Percentiles rank a stretch among this genome's conserved stretches.
phyloP scores from a whole-genome alignment of 2,888 invertebrate genomes.

The Crematogaster levior region DNA sequence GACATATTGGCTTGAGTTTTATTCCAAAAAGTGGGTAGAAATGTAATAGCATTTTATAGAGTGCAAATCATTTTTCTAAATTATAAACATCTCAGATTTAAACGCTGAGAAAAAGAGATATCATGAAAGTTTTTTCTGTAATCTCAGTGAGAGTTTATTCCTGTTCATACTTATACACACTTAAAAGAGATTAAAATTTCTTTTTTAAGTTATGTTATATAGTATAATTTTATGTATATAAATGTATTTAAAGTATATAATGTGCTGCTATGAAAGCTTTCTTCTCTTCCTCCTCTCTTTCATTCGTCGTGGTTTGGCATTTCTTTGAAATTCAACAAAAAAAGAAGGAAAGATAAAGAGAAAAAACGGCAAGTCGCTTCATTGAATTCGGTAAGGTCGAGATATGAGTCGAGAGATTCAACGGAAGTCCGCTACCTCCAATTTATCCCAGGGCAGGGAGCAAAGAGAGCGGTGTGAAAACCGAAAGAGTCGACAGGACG shows the following conservation, averaged over 20 bases:
- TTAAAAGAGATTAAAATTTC: not conserved
- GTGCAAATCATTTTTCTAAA: conserved; percentile 14
- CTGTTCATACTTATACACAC: not conserved
- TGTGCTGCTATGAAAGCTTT: not conserved
- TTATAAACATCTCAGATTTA: not conserved
- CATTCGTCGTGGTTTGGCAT: not conserved
- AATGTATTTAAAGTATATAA: not conserved
- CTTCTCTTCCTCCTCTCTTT: not conserved
- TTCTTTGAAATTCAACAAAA: not conserved
- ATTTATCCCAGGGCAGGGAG: conserved; percentile 54
- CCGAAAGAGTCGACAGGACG: conserved; percentile 66
- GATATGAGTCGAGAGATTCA: not conserved
- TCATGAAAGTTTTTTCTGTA: not conserved
- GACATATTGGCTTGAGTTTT: not conserved
- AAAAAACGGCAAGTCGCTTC: conserved; percentile 2
- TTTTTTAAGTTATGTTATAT: not conserved
- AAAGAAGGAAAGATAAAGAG: not conserved
- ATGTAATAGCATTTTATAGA: not conserved
- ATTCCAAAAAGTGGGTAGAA: not conserved
- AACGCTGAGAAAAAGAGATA: not conserved
- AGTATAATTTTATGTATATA: not conserved
- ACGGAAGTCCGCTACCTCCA: conserved; percentile 33
- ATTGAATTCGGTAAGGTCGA: conserved; percentile 22
- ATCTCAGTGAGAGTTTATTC: not conserved
- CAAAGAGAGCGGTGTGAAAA: conserved; percentile 68